phyloP scores from a whole-genome alignment of 2,797 vertebrate species.

The Tamandua tetradactyla region DNA sequence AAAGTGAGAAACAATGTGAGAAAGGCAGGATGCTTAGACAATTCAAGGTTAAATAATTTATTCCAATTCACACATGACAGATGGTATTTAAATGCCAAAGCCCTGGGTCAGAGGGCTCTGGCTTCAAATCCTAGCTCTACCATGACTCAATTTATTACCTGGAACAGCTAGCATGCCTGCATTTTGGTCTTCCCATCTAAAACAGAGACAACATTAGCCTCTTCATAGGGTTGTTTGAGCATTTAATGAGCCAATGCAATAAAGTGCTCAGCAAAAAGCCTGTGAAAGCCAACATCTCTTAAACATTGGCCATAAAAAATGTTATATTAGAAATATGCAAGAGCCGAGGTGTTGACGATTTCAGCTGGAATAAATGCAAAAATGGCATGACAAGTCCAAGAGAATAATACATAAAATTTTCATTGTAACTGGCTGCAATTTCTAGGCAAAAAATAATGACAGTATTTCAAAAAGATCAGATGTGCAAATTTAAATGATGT shows the following conservation, averaged over 20 bases:
- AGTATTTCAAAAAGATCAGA: background rate
- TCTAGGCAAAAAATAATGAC: conserved; percentile 3
- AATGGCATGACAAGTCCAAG: background rate
- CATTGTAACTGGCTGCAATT: background rate
- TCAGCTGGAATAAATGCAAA: background rate
- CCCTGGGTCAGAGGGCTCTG: background rate
- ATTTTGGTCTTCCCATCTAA: background rate
- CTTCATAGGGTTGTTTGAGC: background rate
- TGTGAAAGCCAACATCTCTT: background rate
- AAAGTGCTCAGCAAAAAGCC: background rate
- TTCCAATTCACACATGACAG: background rate
- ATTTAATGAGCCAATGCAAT: background rate
- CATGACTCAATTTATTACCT: background rate
- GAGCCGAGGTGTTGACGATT: background rate
- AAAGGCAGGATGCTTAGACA: background rate
- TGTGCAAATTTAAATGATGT: background rate
- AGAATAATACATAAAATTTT: background rate
- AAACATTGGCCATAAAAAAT: background rate
- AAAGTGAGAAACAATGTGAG: background rate
- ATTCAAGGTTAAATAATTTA: background rate
- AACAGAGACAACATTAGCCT: background rate
- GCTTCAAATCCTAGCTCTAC: background rate
- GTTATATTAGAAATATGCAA: background rate
- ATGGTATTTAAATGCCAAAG: background rate
- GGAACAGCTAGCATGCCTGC: background rate